phyloP scores from a whole-genome alignment of 2,797 vertebrate genomes.

The Tinamus major region DNA sequence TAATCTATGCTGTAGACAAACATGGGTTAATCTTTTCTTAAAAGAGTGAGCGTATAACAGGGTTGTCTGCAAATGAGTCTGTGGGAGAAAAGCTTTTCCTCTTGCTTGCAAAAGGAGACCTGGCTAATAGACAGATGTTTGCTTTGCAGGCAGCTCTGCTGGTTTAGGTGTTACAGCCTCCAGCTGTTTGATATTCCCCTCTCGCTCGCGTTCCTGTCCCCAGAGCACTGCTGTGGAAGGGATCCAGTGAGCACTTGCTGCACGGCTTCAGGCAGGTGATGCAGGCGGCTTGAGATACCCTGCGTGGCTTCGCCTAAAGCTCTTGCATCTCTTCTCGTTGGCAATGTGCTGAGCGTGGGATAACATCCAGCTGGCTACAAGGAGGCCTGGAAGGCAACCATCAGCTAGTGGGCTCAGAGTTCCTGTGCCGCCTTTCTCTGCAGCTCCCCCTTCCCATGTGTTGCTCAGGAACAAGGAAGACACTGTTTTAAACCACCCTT shows the following conservation, averaged over 20 bases:
- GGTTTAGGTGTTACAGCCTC: not conserved
- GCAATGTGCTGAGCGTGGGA: not conserved
- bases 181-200: not conserved
- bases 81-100: not conserved
- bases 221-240: not conserved
- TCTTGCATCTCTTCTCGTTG: not conserved
- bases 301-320: not conserved
- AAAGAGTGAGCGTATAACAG: not conserved
- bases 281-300: slow-evolving; percentile 22
- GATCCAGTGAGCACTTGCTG: slow-evolving; percentile 23
- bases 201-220: not conserved
- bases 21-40: not conserved
- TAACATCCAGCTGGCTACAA: not conserved
- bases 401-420: not conserved
- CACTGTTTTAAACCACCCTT: not conserved
- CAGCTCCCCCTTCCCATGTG: not conserved
- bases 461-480: not conserved
- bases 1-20: not conserved
- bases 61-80: not conserved
- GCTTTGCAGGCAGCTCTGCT: not conserved
- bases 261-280: not conserved
- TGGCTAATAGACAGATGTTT: slow-evolving; percentile 23
- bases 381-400: not conserved
- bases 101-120: not conserved
- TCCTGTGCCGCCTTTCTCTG: not conserved